Conservation (phyloP, 1,140 invertebrate species). For the Paramacrobiotus metropolitanus region DNA sequence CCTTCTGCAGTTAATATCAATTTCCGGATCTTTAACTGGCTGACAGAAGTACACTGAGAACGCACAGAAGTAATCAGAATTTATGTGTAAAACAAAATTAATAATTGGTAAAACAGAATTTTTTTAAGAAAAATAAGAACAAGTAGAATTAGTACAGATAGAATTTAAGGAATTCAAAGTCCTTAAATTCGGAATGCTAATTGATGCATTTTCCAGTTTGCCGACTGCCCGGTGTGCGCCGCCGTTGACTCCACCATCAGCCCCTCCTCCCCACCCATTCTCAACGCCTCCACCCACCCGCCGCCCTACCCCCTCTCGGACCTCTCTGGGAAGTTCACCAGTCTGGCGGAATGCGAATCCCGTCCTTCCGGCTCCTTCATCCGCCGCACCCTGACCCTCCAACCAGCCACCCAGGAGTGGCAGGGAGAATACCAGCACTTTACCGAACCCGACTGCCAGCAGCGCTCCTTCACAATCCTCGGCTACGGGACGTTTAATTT, state of each 20-base stretch:
- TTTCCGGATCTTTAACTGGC: no score
- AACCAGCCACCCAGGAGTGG: not conserved
- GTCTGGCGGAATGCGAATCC: conserved; percentile 1
- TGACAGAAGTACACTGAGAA: no score
- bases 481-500: not conserved
- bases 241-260: not conserved
- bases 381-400: not conserved
- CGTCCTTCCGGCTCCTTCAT: not conserved
- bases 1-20: no score
- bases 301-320: not conserved
- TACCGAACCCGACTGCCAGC: not conserved
- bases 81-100: no score
- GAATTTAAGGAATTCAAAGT: no score
- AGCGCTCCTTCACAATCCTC: conserved; percentile 2
- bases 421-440: conserved; percentile 2
- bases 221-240: not conserved
- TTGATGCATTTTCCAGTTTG: not conserved
- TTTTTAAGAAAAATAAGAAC: no score
- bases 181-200: no score
- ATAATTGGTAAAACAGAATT: no score
- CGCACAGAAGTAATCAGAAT: no score
- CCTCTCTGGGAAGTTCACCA: not conserved
- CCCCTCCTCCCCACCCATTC: not conserved
- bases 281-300: not conserved
- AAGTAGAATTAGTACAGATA: no score